phyloP scores from a whole-genome alignment of 2,113 vertebrate species.

The Aspidoscelis tigris region DNA sequence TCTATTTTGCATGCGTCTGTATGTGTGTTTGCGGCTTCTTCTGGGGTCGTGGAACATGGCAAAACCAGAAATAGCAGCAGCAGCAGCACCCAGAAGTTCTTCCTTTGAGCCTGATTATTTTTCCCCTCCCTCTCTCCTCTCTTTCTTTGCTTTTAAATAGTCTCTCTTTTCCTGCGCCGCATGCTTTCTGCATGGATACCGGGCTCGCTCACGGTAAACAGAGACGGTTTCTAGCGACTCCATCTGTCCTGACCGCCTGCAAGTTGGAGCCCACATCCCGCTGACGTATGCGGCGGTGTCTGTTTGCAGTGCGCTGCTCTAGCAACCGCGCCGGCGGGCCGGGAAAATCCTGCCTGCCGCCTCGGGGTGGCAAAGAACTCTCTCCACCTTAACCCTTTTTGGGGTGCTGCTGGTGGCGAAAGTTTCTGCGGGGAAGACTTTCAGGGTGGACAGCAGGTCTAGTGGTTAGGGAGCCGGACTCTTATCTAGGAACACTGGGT shows the following conservation, averaged over 20 bases:
- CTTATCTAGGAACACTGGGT: too few relatives aligned
- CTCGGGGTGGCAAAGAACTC: too few relatives aligned
- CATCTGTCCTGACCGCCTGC: constrained; percentile 57
- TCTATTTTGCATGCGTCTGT: too few relatives aligned
- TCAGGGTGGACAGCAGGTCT: too few relatives aligned
- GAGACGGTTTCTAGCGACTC: constrained; percentile 53
- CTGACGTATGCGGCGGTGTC: not conserved
- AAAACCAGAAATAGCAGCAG: constrained; percentile 54
- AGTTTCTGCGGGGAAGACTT: too few relatives aligned
- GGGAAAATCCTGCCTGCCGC: too few relatives aligned
- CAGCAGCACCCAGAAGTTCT: constrained; percentile 59
- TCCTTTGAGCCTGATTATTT: constrained; percentile 25
- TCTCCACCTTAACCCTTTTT: too few relatives aligned
- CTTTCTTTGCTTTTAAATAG: not conserved
- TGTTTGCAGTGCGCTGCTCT: not conserved
- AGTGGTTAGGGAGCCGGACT: too few relatives aligned
- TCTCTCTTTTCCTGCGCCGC: constrained; percentile 71
- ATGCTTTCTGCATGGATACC: constrained; percentile 73
- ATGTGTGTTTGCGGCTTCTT: constrained; percentile 1
- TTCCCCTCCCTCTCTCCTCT: not conserved
- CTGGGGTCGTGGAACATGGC: constrained; percentile 63
- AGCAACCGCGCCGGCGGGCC: too few relatives aligned
- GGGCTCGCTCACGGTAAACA: constrained; percentile 74
- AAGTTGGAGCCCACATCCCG: constrained; percentile 40
- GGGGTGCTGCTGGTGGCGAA: too few relatives aligned